Percentiles rank a stretch among this genome's conserved stretches.
phyloP scores from a whole-genome alignment of 2,797 vertebrate genomes.

The Melanotaenia nigrans region DNA sequence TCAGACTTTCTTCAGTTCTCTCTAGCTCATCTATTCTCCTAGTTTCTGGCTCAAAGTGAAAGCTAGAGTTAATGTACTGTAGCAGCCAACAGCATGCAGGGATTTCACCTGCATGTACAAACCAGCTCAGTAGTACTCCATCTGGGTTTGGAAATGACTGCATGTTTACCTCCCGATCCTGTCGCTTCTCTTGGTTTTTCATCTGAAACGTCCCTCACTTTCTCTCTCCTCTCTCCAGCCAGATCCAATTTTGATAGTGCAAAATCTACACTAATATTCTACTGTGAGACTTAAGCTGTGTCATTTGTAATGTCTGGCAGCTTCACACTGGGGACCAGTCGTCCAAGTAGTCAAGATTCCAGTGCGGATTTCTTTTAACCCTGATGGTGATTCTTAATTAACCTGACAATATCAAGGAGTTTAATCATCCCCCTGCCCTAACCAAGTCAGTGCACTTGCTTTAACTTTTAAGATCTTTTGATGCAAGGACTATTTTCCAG shows the following conservation, averaged over 20 bases:
- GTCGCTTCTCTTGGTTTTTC: constrained; percentile 41
- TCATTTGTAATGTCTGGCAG: constrained; percentile 16
- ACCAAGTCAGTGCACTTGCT: not conserved
- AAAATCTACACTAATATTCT: constrained; percentile 34
- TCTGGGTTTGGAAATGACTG: constrained; percentile 43
- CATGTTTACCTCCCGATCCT: constrained; percentile 28
- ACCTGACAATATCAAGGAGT: not conserved
- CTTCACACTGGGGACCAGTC: not conserved
- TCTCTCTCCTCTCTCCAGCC: constrained; percentile 26
- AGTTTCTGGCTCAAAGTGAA: constrained; percentile 55
- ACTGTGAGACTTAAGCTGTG: constrained; percentile 4
- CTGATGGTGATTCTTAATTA: not conserved
- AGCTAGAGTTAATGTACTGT: constrained; percentile 71
- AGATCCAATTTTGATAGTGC: constrained; percentile 40
- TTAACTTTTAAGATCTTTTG: not conserved
- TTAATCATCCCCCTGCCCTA: not conserved
- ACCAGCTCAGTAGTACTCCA: constrained; percentile 42
- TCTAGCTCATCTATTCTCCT: constrained; percentile 42
- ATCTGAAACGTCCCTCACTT: constrained; percentile 45
- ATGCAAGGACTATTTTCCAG: not conserved
- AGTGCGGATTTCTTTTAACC: constrained; percentile 1
- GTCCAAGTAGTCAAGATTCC: not conserved
- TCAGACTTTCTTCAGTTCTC: constrained; percentile 23
- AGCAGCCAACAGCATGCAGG: constrained; percentile 58
- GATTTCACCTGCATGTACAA: constrained; percentile 67